Base-by-base conservation (phyloP, 1,140 invertebrate genomes). In the Cylas formicarius region DNA sequence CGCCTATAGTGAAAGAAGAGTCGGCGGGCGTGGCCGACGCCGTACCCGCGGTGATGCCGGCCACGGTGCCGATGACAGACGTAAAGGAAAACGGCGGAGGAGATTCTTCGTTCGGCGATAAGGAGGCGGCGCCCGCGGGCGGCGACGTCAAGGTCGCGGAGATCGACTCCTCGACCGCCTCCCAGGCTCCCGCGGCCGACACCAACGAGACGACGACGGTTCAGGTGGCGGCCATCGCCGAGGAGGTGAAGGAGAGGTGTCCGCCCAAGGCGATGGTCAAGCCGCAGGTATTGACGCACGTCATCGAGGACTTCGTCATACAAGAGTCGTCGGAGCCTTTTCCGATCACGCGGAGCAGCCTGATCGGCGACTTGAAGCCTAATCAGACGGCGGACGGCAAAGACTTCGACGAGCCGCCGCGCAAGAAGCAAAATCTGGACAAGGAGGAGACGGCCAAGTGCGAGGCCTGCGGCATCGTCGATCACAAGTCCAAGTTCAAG, bases 231-330 rank as follows among this genome's bases (percentile, higher is more conserved):
- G 52, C 59, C 10, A 67, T 64, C 22, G 58, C 62, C 56, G 77
- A 84, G 70, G 79, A 84, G 56, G 75, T 76, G 2, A 70, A 69
- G 47, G 66, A 70, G 27, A 56, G 62, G 7, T 67, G 65, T 34
- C 63, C 67, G 28, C 87, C 86, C n/a, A 93, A 91, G 67, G 90
- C 90, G 1, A 86, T 96, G 78, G 90, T 96, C 0, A 95, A 95
- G 67, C 92, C 92, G 0, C 91, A 96, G 62, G 88, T 97, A 2
- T 70, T 97, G 7, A 97, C 92, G 0, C 94, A 97, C 64, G 88
- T 96, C 2, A 96, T 97, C 43, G 93, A 96, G 69, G 93, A 92
- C 13, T 96, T 92, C 67, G 86, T 97, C 2, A 97, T 97, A 56
- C 91, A 95, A 67, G 94, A 98, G 74, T 82, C 82, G 0, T 82